phyloP scores from a whole-genome alignment of 2,797 vertebrate species.

The Picus viridis region DNA sequence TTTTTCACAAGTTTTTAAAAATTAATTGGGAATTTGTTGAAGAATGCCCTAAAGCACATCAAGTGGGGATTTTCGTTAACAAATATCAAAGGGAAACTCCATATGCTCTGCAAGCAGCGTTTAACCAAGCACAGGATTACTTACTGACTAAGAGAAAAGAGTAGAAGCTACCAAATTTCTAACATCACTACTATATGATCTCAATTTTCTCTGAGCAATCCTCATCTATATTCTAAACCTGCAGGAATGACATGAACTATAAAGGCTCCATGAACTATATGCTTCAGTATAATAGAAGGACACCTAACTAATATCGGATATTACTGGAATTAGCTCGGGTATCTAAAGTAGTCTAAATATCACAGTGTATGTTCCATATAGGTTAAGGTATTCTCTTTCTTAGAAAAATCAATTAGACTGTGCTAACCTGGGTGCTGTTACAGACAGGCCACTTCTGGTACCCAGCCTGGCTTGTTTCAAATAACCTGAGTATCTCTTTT shows the following conservation, averaged over 20 bases:
- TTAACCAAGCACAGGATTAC: conserved; percentile 22
- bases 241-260: background rate
- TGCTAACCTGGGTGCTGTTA: conserved; percentile 22
- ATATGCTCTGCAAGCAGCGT: conserved; percentile 10
- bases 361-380: conserved; percentile 26
- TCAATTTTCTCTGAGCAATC: background rate
- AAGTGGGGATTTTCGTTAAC: conserved; percentile 51
- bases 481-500: conserved; percentile 30
- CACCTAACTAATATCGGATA: background rate
- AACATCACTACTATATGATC: background rate
- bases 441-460: background rate
- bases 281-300: background rate
- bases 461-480: conserved; percentile 13
- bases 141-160: background rate
- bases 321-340: conserved; percentile 37
- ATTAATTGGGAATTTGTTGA: conserved; percentile 28
- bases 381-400: conserved; percentile 27
- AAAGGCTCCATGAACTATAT: background rate
- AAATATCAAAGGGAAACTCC: conserved; percentile 55
- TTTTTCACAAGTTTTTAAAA: conserved; percentile 37
- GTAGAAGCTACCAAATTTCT: background rate
- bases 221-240: background rate
- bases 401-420: conserved; percentile 30
- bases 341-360: conserved; percentile 34
- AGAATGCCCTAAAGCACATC: conserved; percentile 37